phyloP scores from a whole-genome alignment of 2,113 vertebrate genomes.

The Thamnophis sirtalis region DNA sequence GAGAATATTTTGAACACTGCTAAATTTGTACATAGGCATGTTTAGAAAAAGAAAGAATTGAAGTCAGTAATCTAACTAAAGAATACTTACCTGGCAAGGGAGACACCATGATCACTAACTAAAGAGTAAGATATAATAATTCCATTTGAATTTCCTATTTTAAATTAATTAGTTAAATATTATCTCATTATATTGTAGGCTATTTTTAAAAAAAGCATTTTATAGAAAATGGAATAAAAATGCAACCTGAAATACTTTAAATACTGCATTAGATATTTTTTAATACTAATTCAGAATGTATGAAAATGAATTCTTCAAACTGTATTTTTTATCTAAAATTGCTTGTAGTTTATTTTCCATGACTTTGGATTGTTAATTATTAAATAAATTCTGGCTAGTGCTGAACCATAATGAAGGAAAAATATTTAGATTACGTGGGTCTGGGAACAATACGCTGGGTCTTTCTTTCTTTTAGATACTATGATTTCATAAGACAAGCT shows the following conservation, averaged over 20 bases:
- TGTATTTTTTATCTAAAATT: conserved; percentile 2
- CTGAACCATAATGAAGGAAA: conserved; percentile 23
- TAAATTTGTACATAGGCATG: not conserved
- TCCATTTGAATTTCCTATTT: not conserved
- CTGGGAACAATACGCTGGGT: conserved; percentile 54
- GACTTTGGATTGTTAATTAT: conserved; percentile 1
- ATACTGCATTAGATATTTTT: accelerated
- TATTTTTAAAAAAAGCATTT: not conserved
- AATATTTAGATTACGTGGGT: conserved; percentile 50
- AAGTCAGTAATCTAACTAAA: not conserved
- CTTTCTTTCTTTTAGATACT: conserved; percentile 46
- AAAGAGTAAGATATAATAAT: not conserved
- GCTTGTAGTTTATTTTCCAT: conserved; percentile 26
- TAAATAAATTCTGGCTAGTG: not conserved
- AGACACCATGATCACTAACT: too few species aligned
- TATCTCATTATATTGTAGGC: not conserved
- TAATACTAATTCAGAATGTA: not conserved
- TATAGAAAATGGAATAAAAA: not conserved
- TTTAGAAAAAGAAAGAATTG: not conserved
- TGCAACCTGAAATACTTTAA: not conserved
- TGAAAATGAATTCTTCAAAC: conserved; percentile 8
- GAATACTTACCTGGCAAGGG: not conserved
- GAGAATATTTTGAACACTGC: not conserved
- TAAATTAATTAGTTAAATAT: not conserved
- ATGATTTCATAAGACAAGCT: conserved; percentile 78